A percentile compares a stretch with the other conserved stretches of the same genome.
phyloP scores from a whole-genome alignment of 1,140 invertebrate genomes.

The Neotoxoptera formosana region DNA sequence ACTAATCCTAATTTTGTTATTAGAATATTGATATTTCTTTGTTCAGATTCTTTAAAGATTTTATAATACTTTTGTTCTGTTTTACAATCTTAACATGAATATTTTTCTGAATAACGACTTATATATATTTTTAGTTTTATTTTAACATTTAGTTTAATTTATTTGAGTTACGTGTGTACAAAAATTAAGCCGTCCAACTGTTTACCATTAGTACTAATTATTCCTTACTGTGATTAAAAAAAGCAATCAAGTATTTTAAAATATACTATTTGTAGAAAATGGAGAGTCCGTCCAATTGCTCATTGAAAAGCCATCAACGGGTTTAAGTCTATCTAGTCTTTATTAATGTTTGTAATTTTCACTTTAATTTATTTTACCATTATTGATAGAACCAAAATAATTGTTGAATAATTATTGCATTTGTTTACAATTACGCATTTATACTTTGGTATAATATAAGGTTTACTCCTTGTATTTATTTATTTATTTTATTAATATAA shows the following conservation, averaged over 20 bases:
- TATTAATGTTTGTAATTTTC: slow-evolving; percentile 24
- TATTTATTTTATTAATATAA: slow-evolving; percentile 30
- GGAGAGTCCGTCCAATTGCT: background rate
- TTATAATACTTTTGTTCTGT: too few relatives aligned
- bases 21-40: background rate
- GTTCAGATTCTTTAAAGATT: too few relatives aligned
- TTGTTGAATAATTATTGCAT: background rate
- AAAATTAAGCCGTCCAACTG: background rate
- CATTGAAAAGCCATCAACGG: background rate
- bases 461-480: slow-evolving; percentile 14
- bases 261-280: background rate
- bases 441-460: slow-evolving; percentile 23
- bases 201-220: background rate
- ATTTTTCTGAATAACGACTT: background rate
- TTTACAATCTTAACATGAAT: too few relatives aligned
- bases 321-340: background rate
- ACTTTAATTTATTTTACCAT: background rate
- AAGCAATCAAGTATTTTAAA: background rate
- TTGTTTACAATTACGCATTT: background rate
- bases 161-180: background rate
- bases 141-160: background rate
- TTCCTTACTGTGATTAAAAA: background rate
- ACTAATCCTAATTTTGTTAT: background rate
- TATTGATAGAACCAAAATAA: background rate
- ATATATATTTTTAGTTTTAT: background rate